phyloP scores from a whole-genome alignment of 2,888 invertebrate genomes.

The Nomada ruficornis region DNA sequence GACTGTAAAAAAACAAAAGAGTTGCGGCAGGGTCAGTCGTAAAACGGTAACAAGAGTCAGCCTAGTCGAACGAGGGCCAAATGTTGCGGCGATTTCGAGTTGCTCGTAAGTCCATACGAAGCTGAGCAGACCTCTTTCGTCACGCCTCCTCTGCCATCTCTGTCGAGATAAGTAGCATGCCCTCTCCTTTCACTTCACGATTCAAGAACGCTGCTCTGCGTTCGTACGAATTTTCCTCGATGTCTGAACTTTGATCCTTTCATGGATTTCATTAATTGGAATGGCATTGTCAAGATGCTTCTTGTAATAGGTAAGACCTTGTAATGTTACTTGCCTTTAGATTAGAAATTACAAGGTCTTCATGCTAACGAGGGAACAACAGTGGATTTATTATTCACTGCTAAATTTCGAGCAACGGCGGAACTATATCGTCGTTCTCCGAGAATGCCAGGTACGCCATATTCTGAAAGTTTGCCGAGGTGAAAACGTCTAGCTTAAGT shows the following conservation, averaged over 20 bases:
- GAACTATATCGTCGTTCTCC: constrained; percentile 23
- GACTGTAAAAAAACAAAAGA: constrained; percentile 54
- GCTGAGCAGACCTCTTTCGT: constrained; percentile 45
- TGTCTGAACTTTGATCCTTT: constrained; percentile 38
- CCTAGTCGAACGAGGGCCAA: constrained; percentile 47
- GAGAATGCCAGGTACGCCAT: constrained; percentile 9
- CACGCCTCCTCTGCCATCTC: constrained; percentile 34
- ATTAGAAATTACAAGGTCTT: neutral
- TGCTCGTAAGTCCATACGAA: constrained; percentile 47
- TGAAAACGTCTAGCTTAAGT: constrained; percentile 57
- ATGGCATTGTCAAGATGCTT: too few relatives aligned
- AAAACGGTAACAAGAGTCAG: constrained; percentile 61
- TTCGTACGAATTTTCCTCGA: constrained; percentile 45
- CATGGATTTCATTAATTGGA: constrained; percentile 18
- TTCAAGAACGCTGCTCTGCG: neutral
- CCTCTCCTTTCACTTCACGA: neutral
- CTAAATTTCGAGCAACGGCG: constrained; percentile 26
- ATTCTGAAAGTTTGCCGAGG: constrained; percentile 51
- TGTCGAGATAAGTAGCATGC: constrained; percentile 18
- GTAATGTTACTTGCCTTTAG: neutral
- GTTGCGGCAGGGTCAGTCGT: constrained; percentile 46
- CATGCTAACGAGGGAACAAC: neutral
- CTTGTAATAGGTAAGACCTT: too few relatives aligned
- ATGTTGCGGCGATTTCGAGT: constrained; percentile 52
- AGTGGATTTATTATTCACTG: constrained; percentile 5